phyloP scores from a whole-genome alignment of 2,113 vertebrate genomes.

The Ophthalmolycus amberensis region DNA sequence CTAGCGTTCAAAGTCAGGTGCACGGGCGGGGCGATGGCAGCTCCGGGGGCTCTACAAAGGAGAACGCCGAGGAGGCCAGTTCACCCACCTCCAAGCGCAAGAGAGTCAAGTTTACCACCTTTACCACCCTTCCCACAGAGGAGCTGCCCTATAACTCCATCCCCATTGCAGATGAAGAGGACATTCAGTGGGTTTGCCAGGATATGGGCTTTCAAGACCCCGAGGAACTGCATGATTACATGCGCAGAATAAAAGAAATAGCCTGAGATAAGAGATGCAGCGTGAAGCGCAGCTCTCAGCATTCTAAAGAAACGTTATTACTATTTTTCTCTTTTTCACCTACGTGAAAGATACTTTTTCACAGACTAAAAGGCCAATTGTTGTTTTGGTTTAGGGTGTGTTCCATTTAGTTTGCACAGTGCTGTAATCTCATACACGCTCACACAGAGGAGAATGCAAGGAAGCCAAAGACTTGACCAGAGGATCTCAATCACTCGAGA shows the following conservation, averaged over 20 bases:
- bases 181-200: constrained; percentile 97
- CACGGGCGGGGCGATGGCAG: constrained; percentile 95
- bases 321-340: constrained; percentile 83
- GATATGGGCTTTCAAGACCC: constrained; percentile 96
- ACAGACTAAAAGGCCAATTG: constrained; percentile 75
- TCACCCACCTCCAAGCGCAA: constrained; percentile 98
- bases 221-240: constrained; percentile 94
- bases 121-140: constrained; percentile 93
- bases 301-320: constrained; percentile 78
- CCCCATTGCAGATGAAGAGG: constrained; percentile 93
- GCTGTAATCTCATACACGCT: constrained; percentile 78
- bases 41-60: constrained; percentile 92
- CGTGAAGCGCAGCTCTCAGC: constrained; percentile 33
- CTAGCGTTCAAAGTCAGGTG: constrained; percentile 96
- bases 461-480: constrained; percentile 79
- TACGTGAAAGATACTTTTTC: constrained; percentile 78
- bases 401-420: constrained; percentile 82
- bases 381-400: constrained; percentile 71
- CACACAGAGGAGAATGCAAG: constrained; percentile 67
- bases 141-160: constrained; percentile 97
- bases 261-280: constrained; percentile 81
- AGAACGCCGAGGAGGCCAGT: constrained; percentile 92
- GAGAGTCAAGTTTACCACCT: constrained; percentile 98
- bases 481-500: constrained; percentile 65
- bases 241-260: constrained; percentile 97